Evolutionary conservation across 2,113 vertebrate species (phyloP), one percentile per base, ranked within the genome.

Genomic region (Limanda limanda): DNA sequence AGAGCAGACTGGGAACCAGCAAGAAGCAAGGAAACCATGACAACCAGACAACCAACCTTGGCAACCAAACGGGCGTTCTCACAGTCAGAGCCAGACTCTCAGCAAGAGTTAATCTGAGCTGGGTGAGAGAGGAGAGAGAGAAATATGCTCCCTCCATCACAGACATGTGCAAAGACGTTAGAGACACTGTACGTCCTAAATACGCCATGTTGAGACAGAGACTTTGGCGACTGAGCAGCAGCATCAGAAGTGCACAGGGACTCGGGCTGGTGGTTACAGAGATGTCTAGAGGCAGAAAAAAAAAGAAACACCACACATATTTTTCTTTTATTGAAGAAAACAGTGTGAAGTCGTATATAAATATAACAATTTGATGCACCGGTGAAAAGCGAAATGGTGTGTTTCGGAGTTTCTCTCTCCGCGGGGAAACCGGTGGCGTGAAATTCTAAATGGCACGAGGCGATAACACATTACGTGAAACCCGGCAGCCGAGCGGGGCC

Each of bases 21-120:
- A 81, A 92, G 85, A 77, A 83, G 80, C 83, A 84, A 67, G 79
- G 90, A 93, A 92, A 94, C 93, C 91, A 93, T 93, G 93, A 92
- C 93, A 93, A 93, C 92, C 90, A 91, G 86, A 89, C 90, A 90
- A 89, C 88, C 87, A 88, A 83, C 84, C 79, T 89, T 91, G 88
- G 91, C 89, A 92, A 89, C 89, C 83, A 83, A 89, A 67, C 69
- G 75, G 35, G 86, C 76, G 14, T 89, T 92, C 88, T 84, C 84
- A 90, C 86, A 83, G 83, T 83, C 81, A 78, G 71, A 87, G 89
- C 69, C 89, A 91, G 89, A 83, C 89, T 79, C 84, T 86, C 82
- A 82, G 79, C 72, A 82, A 89, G 91, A 85, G 90, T 92, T 92
- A 91, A 91, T 88, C 84, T 76, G 79, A 87, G 77, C 84, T 68